Evolutionary conservation across 1,140 invertebrate species (phyloP).

Genomic region (Drosophila tsacasi): DNA sequence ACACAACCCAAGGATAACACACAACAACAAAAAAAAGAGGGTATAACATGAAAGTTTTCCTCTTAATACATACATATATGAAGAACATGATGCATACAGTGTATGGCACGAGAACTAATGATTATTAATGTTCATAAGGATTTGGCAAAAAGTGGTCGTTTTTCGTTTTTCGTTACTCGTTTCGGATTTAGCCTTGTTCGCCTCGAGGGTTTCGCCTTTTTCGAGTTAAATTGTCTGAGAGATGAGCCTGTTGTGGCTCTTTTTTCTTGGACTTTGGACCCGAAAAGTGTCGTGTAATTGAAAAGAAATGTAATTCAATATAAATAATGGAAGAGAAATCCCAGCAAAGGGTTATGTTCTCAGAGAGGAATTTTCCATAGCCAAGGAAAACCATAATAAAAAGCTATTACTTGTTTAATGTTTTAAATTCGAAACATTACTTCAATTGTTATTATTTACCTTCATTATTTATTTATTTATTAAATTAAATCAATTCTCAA

Average conservation of each 20-base stretch:
- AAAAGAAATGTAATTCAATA: slow-evolving; percentile 50
- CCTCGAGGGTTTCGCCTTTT: slow-evolving; percentile 24
- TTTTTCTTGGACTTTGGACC: background rate
- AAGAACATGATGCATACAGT: slow-evolving; percentile 36
- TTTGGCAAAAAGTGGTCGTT: slow-evolving; percentile 60
- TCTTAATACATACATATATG: slow-evolving; percentile 15
- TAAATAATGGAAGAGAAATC: slow-evolving; percentile 6
- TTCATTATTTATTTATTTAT: background rate
- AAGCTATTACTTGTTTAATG: background rate
- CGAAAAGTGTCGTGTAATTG: slow-evolving; percentile 61
- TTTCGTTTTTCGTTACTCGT: slow-evolving; percentile 28
- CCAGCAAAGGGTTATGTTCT: slow-evolving; percentile 7
- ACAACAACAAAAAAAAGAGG: slow-evolving; percentile 14
- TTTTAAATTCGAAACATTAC: background rate
- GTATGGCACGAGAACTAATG: slow-evolving; percentile 61
- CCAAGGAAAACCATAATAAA: too few species aligned
- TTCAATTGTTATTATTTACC: slow-evolving; percentile 3
- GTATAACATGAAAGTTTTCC: slow-evolving; percentile 28
- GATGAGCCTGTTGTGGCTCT: slow-evolving; percentile 58
- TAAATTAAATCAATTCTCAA: slow-evolving; percentile 6
- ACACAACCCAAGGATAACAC: slow-evolving; percentile 24
- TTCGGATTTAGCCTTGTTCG: slow-evolving; percentile 34
- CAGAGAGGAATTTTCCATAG: background rate
- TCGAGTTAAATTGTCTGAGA: slow-evolving; percentile 63
- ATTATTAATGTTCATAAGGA: slow-evolving; percentile 78